Base-by-base conservation (phyloP, 92 coral and sea anemone genomes). In the Phenganax stokvisi region DNA sequence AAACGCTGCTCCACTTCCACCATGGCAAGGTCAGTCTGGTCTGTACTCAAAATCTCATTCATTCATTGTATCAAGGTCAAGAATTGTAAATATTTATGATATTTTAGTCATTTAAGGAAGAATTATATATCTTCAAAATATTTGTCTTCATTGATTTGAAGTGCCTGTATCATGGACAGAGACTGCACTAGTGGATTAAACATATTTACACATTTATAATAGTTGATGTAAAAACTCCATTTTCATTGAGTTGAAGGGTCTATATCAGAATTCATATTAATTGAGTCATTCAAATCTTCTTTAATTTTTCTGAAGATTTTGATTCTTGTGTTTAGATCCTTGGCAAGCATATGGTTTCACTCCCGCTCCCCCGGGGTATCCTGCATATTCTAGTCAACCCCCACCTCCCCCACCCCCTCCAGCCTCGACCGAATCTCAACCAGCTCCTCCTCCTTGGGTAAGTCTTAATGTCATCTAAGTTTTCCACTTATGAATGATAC, bases 331-430 rank as follows among this genome's bases (percentile, higher is more conserved):
- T 68, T 68, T 64, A 79, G 83, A 79, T 65, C 83, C 83, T 7
- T 79, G 83, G 83, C 83, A 79, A 79, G 52, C 59, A 63, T 79
- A 62, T 54, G 83, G 74, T 47, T 79, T 17, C 17, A 69, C 17
- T 11, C 71, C 81, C 1, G 90, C 93, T 68, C 90, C 85, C 80
- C 94, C 90, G 56, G 90, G 85, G 28, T 91, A 84, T 75, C 85
- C 71, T 53, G 88, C 72, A 72, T 91, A 89, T 60, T 90, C 88
- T 58, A 90, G 84, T 83, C 91, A 85, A 72, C 79, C 80, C 20
- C 82, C 83, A 9, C 93, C 93, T 13, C 96, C 97, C 25, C 97
- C 96, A 29, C 96, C 96, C 72, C 94, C 94, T 51, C 90, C 92
- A 52, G 68, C 89, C 1, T 63, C 83, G 51, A 79, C 67, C n/a